Evolutionary conservation across 2,797 vertebrate species (phyloP), one percentile per base, ranked within the genome.

Genomic region (Centroberyx gerrardi): DNA sequence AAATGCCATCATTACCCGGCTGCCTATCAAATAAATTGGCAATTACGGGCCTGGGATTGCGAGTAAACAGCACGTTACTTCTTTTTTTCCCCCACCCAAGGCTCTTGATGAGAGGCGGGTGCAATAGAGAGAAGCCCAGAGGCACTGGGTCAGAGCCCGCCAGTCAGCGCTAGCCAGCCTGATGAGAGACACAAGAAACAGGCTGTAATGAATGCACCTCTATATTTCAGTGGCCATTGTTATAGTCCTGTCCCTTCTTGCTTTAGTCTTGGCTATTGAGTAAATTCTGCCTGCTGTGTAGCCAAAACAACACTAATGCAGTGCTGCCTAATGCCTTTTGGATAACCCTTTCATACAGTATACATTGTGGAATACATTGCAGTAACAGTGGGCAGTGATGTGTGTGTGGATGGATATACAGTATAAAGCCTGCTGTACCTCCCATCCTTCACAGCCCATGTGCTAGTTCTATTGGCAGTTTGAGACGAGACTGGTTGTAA

Each of bases 1-100:
- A 98, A 98, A 98, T 97, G 97, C 97, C 97, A 98, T 98, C 98
- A 98, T 99, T 99, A 98, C 96, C 96, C 97, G 95, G 96, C 97
- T 99, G 98, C 97, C 98, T 98, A 98, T 99, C 98, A 99, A 98
- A 99, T 99, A 99, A 99, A 99, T 99, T 99, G 97, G 94, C 98
- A 99, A 99, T 99, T 99, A 99, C 93, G 95, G 96, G 95, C 95
- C 96, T 95, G 93, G 94, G 96, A 97, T 97, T 97, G 96, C 96
- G 63, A 95, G 96, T 97, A 98, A 98, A 99, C 97, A 98, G 96
- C 96, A 96, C 93, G 95, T 96, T 97, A 96, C 96, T 92, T 82
- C 86, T 84, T 92, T 90, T 92, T 90, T 84, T 75, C n/a, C 17
- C 38, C 74, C 84, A 91, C 87, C 92, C 85, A 84, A 85, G 88